A percentile compares a stretch with the other conserved stretches of the same genome.
Conservation (phyloP, 1,140 invertebrate species). For the Druon quercuslanigerum region DNA sequence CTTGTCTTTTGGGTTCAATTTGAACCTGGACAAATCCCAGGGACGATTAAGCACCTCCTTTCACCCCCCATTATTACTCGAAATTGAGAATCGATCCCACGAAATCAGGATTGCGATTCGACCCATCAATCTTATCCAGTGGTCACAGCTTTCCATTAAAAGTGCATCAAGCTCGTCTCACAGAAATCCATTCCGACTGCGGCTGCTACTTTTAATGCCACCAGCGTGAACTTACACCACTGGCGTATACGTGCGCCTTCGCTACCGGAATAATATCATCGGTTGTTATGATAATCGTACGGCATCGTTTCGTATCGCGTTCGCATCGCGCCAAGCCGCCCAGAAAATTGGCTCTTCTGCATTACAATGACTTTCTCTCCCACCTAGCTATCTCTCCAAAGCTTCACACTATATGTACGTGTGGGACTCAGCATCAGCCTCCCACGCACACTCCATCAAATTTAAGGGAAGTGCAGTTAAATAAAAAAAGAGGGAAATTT, state of each 20-base stretch:
- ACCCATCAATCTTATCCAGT: constrained; percentile 72
- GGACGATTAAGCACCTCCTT: background rate
- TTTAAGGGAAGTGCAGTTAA: no score
- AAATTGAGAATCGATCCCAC: constrained; percentile 48
- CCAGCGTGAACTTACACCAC: constrained; percentile 31
- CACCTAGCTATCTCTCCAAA: constrained; percentile 42
- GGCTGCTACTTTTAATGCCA: constrained; percentile 38
- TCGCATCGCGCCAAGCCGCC: constrained; percentile 74
- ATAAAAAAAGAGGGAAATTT: no score
- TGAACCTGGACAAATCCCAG: constrained; percentile 1
- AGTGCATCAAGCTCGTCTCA: constrained; percentile 68
- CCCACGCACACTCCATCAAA: no score
- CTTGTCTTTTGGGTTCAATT: background rate
- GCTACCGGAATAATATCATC: constrained; percentile 73
- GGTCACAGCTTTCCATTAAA: constrained; percentile 70
- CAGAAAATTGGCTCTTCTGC: constrained; percentile 77
- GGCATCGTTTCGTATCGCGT: constrained; percentile 70
- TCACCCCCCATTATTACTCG: background rate
- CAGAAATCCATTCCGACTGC: constrained; percentile 69
- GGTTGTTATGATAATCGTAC: constrained; percentile 76
- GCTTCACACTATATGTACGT: constrained; percentile 50
- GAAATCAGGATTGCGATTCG: constrained; percentile 66
- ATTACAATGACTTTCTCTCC: constrained; percentile 73
- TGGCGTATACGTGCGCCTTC: constrained; percentile 53
- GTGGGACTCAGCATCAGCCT: constrained; percentile 11